Conservation (phyloP, 2,888 invertebrate genomes). For the Nomada ruficornis region DNA sequence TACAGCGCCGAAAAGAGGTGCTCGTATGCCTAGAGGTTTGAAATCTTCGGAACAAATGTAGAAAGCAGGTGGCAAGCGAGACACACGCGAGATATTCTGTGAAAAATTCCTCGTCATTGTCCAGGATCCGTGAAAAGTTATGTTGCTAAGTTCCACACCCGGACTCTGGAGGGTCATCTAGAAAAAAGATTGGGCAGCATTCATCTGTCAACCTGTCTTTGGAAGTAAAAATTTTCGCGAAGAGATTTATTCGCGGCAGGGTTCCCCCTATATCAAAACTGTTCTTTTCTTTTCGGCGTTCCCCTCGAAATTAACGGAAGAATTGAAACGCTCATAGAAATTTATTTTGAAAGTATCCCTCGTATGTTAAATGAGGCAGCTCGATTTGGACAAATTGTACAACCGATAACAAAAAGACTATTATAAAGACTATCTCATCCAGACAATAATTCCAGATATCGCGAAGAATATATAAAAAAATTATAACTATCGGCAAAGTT, state of each 20-base stretch:
- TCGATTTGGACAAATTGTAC: too few species aligned
- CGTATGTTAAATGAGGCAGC: background rate
- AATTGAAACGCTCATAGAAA: too few species aligned
- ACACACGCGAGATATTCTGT: constrained; percentile 35
- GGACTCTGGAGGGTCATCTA: constrained; percentile 75
- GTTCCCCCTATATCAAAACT: background rate
- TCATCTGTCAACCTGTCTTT: constrained; percentile 21
- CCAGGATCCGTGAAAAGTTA: constrained; percentile 66
- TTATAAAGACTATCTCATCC: too few species aligned
- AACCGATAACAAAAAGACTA: too few species aligned
- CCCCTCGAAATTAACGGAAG: background rate
- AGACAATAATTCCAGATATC: background rate
- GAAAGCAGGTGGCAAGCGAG: constrained; percentile 79
- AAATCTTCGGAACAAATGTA: constrained; percentile 89
- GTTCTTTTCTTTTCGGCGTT: too few species aligned
- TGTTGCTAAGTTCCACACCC: constrained; percentile 65
- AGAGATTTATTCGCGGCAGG: background rate
- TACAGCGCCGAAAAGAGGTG: constrained; percentile 88
- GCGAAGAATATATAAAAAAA: too few species aligned
- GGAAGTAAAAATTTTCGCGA: background rate
- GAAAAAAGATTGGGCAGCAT: constrained; percentile 18
- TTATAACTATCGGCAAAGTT: background rate
- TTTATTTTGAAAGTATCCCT: too few species aligned
- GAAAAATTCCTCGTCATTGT: constrained; percentile 53
- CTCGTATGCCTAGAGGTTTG: constrained; percentile 85